Conservation (phyloP, 2,888 invertebrate genomes). For the Melanostoma mellinum region DNA sequence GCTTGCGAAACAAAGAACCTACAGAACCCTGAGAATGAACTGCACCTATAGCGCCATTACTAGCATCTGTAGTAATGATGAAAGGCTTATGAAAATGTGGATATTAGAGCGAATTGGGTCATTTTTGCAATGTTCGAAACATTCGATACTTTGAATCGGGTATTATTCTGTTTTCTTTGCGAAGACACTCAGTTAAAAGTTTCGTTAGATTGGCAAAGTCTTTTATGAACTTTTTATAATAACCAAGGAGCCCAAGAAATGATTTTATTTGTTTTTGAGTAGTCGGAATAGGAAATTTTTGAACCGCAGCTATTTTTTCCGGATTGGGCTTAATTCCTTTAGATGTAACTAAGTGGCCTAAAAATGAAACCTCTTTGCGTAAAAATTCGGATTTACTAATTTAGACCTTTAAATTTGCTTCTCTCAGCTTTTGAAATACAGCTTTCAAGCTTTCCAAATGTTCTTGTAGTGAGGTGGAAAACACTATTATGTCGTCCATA, state of each 20-base stretch:
- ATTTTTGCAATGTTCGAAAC: constrained; percentile 53
- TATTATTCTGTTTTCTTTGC: constrained; percentile 28
- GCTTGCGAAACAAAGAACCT: constrained; percentile 74
- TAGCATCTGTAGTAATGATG: constrained; percentile 76
- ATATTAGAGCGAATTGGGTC: constrained; percentile 78
- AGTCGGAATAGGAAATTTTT: constrained; percentile 68
- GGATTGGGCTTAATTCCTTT: constrained; percentile 75
- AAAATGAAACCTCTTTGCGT: constrained; percentile 74
- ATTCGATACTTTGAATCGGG: constrained; percentile 18
- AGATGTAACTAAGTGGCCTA: constrained; percentile 75
- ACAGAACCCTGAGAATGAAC: constrained; percentile 75
- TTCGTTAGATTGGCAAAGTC: constrained; percentile 60
- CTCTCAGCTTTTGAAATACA: constrained; percentile 73
- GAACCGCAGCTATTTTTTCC: constrained; percentile 68
- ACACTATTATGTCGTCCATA: constrained; percentile 77
- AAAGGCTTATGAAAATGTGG: constrained; percentile 77
- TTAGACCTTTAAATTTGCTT: constrained; percentile 74
- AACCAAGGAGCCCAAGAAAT: constrained; percentile 65
- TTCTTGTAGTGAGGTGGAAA: constrained; percentile 74
- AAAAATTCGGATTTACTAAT: constrained; percentile 75
- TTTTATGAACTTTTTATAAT: constrained; percentile 71
- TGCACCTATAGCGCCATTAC: constrained; percentile 74
- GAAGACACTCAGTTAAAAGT: constrained; percentile 58
- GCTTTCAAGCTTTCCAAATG: constrained; percentile 71
- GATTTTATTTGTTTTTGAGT: constrained; percentile 63